Base-by-base conservation (phyloP, 2,888 invertebrate species). In the Pristionchus entomophagus region DNA sequence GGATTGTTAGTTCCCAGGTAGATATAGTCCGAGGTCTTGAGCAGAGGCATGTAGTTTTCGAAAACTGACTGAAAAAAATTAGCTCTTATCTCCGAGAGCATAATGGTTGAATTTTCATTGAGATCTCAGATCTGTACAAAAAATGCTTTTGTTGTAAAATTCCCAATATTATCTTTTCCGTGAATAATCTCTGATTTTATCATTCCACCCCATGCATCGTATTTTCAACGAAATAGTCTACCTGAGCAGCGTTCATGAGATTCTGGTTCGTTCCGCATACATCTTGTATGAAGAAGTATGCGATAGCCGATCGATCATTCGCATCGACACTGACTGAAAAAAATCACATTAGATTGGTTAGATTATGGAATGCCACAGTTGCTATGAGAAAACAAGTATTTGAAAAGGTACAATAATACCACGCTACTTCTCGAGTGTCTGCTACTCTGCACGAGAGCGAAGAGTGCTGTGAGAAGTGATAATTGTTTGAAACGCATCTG, bases 251-350 rank as follows among this genome's bases (percentile, higher is more conserved):
- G 14, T 41, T n/a, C 73, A 41, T 73, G 73, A 73, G 73, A 12
- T n/a, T 5, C 12, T 19, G 32, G 10, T 84, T 32, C 0, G 19
- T 10, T 62, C 83, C 83, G 26, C 83, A 84, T 4, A 84, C 62
- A 26, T 84, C 83, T 45, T 84, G 83, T 2, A 84, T 49, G 65
- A 84, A 65, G n/a, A 84, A 14, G 65, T 45, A 65, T 2, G 41
- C 62, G 2, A 19, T 26, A 6, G 26, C 82, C 10, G 22, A 22
- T 2, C 82, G 51, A 51, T 51, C 51, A 5, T 32, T 5, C 2
- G 78, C 49, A 5, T 45, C 45, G 14, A 45, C 14, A 6, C 14
- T 45, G 14, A 10, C 45, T 45, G 45, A 6, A 45, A 45, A n/a
- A n/a, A n/a, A n/a, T n/a, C n/a, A n/a, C n/a, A n/a, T n/a, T n/a